Percentiles rank a stretch among this genome's conserved stretches.
These are phyloP conservation scores for Leptura quadrifasciata DNA, from an alignment of 2,888 invertebrate species.

Conservation along the genomic window DNA sequence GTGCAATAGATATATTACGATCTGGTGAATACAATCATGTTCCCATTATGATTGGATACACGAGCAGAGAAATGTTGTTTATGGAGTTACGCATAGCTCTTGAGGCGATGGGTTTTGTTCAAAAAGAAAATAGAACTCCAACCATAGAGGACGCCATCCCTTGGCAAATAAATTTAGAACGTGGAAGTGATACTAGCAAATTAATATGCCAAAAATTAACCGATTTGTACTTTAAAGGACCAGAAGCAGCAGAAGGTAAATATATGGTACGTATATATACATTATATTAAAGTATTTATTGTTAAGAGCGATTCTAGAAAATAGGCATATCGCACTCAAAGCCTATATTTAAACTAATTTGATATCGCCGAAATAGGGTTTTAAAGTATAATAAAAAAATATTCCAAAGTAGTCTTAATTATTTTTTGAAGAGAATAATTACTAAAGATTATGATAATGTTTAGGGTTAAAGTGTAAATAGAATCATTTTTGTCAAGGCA, in stretches of 20 bases:
- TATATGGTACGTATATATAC: constrained; percentile 41
- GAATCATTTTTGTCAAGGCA: too few relatives aligned
- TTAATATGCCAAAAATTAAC: constrained; percentile 70
- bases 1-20: constrained; percentile 51
- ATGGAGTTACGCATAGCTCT: constrained; percentile 52
- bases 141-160: constrained; percentile 57
- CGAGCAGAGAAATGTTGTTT: constrained; percentile 66
- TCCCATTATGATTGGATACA: constrained; percentile 62
- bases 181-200: constrained; percentile 57
- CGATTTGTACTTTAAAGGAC: constrained; percentile 33
- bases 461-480: too few relatives aligned
- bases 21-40: constrained; percentile 57
- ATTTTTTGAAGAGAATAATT: too few relatives aligned
- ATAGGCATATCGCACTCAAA: too few relatives aligned
- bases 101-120: not conserved
- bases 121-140: constrained; percentile 7
- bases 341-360: too few relatives aligned
- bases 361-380: too few relatives aligned
- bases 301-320: too few relatives aligned
- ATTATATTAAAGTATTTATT: too few relatives aligned
- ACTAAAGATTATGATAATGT: too few relatives aligned
- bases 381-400: too few relatives aligned
- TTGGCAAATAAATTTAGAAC: constrained; percentile 55
- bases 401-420: too few relatives aligned
- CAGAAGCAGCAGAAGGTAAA: constrained; percentile 20